Base-by-base conservation (phyloP, 37 sponge, comb jelly and placozoan species). In the Oopsacas minuta region DNA sequence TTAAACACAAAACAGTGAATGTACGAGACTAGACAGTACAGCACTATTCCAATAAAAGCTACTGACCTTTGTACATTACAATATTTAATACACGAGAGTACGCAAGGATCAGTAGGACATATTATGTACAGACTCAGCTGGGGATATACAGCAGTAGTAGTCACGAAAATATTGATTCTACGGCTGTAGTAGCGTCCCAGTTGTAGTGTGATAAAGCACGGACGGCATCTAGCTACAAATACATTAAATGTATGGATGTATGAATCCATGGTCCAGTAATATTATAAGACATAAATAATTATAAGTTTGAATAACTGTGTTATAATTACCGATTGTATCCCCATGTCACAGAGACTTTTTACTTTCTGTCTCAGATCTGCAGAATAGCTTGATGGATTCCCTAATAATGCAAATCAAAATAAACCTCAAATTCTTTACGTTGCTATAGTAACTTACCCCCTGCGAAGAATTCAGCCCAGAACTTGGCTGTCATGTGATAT, bases 391-490 rank as follows among this genome's bases (percentile, higher is more conserved):
- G 75, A 61, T 32, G 75, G 75, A 61, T 61, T 61, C 28, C 75
- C 75, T 61, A 61, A 61, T 20, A 32, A n/a, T 15, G 8, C 81
- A 35, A 15, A 35, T 34, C 36, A 28, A 35, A 15, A 35, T 23
- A 35, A 12, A 23, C 52, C 22, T 22, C 15, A 28, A 7, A 83
- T 30, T 37, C 49, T 22, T 36, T 20, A 1, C 20, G 42, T 36
- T 15, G 49, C 49, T 42, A 42, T 42, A 15, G 49, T 42, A 0
- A 7, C 86, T 52, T 82, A 93, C 94, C 99, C 82, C 92, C 91
- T 37, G 99, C 99, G 90, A 94, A 97, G 35, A 85, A 83, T 15
- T 90, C 86, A 52, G 99, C 91, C 99, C 99, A 97, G 83, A 94
- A 91, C 84, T 88, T 92, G 0, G 99, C 99, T 32, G 99, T 97